These are phyloP conservation scores for Thrips palmi DNA, from an alignment of 1,140 invertebrate genomes.

Conservation along the genomic window DNA sequence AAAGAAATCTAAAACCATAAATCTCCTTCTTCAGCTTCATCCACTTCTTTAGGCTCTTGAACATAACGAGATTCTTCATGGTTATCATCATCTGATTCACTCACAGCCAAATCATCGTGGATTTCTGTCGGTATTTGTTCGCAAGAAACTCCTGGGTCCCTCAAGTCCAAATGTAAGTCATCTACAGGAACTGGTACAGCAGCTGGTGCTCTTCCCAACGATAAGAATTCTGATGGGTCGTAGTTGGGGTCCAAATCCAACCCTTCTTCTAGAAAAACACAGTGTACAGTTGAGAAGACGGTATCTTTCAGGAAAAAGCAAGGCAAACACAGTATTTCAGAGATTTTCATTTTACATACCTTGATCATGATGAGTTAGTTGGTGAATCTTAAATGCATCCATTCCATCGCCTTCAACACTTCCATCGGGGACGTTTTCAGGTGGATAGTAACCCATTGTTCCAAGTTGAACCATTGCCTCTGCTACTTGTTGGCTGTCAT, in stretches of 20 bases:
- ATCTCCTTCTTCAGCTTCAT: constrained; percentile 28
- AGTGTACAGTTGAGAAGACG: constrained; percentile 5
- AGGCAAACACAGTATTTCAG: constrained; percentile 3
- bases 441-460: constrained; percentile 45
- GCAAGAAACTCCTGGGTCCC: constrained; percentile 5
- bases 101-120: constrained; percentile 56
- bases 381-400: neutral
- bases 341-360: neutral
- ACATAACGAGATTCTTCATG: constrained; percentile 18
- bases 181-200: constrained; percentile 12
- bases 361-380: neutral
- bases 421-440: neutral
- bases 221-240: constrained; percentile 66
- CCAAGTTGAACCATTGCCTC: constrained; percentile 72
- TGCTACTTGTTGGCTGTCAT: constrained; percentile 47
- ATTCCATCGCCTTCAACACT: neutral
- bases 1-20: constrained; percentile 29
- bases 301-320: constrained; percentile 1
- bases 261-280: constrained; percentile 38
- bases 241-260: constrained; percentile 70
- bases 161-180: constrained; percentile 7
- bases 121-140: constrained; percentile 25
- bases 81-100: constrained; percentile 57
- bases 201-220: constrained; percentile 18
- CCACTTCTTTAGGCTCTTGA: constrained; percentile 19